phyloP scores from a whole-genome alignment of 2,797 vertebrate genomes.

The Lepilemur ruficaudatus region DNA sequence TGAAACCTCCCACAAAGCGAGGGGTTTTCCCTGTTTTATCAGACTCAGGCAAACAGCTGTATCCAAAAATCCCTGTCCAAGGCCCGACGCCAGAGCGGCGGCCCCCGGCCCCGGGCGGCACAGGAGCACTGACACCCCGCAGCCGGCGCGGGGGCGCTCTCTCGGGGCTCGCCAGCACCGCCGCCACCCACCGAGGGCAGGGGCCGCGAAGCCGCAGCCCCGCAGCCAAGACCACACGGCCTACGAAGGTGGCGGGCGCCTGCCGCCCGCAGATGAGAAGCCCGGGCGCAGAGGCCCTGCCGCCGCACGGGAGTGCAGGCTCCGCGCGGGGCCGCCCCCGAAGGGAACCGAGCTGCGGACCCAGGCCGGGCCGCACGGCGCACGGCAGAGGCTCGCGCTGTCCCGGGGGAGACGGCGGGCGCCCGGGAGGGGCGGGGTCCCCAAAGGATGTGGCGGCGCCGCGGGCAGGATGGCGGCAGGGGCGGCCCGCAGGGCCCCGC shows the following conservation, averaged over 20 bases:
- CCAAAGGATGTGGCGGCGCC: constrained; percentile 8
- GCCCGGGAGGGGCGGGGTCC: neutral
- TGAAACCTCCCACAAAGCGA: neutral
- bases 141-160: neutral
- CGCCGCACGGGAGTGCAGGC: neutral
- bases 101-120: neutral
- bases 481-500: constrained; percentile 57
- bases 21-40: neutral
- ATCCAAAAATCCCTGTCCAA: neutral
- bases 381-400: neutral
- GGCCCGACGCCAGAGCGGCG: neutral
- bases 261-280: neutral
- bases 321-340: neutral
- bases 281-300: neutral
- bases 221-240: neutral
- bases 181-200: neutral
- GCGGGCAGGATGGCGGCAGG: neutral
- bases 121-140: neutral
- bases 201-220: neutral
- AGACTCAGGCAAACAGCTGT: neutral
- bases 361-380: neutral
- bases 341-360: neutral
- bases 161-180: neutral
- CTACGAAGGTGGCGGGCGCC: neutral
- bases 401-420: neutral